Conservation (phyloP, 1,140 invertebrate species). For the Drosophila oshimai region DNA sequence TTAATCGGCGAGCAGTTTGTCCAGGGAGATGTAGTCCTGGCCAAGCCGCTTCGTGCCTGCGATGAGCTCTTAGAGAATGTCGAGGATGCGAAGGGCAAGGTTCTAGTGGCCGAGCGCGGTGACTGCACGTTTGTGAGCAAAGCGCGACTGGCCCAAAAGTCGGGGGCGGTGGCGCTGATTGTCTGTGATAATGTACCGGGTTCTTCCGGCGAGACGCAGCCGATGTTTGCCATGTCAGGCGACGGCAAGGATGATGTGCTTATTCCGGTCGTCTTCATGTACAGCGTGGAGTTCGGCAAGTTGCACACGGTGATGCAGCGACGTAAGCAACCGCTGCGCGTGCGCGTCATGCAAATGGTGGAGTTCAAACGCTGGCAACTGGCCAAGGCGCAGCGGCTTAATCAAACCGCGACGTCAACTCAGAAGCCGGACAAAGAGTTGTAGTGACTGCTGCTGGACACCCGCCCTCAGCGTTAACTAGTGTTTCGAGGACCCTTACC, state of each 20-base stretch:
- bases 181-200: slow-evolving; percentile 91
- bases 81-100: slow-evolving; percentile 87
- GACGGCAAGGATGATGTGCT: slow-evolving; percentile 94
- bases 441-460: slow-evolving; percentile 55
- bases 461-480: slow-evolving; percentile 10
- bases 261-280: slow-evolving; percentile 96
- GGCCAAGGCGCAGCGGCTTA: slow-evolving; percentile 60
- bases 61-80: slow-evolving; percentile 83
- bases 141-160: slow-evolving; percentile 91
- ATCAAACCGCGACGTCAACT: slow-evolving; percentile 41
- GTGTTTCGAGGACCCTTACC: not conserved
- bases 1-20: slow-evolving; percentile 86
- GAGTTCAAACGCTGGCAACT: slow-evolving; percentile 80
- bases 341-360: slow-evolving; percentile 79
- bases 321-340: slow-evolving; percentile 38
- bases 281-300: slow-evolving; percentile 86
- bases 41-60: slow-evolving; percentile 88
- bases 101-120: slow-evolving; percentile 93
- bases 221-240: slow-evolving; percentile 98
- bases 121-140: slow-evolving; percentile 98
- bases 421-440: slow-evolving; percentile 73
- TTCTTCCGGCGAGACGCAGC: slow-evolving; percentile 88
- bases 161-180: slow-evolving; percentile 93
- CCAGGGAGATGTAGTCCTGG: slow-evolving; percentile 86
- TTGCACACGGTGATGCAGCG: slow-evolving; percentile 45